Base-by-base conservation (phyloP, 2,888 invertebrate species). In the Eretmocerus hayati region DNA sequence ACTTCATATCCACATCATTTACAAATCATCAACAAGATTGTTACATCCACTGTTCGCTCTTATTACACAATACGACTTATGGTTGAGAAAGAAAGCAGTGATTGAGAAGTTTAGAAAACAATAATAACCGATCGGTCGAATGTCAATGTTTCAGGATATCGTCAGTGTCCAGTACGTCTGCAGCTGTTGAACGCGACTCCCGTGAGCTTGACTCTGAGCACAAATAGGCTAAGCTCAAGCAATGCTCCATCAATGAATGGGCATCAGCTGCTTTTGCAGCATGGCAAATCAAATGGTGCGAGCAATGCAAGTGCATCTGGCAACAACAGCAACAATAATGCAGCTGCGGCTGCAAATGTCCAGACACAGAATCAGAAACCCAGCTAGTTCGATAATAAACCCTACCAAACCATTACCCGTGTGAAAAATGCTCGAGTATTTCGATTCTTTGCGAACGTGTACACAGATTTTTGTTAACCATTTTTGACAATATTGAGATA, bases 131-230 rank as follows among this genome's bases (percentile, higher is more conserved):
- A n/a, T n/a, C n/a, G n/a, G n/a, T n/a, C n/a, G n/a, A n/a, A n/a
- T n/a, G n/a, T n/a, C n/a, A n/a, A n/a, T n/a, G n/a, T 42, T 42
- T 20, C 41, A 69, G 70, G 66, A 19, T 69, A 63, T 49, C 62
- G 71, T 44, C 66, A 73, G 50, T 76, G 76, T 56, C 76, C 75
- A 1, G 73, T 75, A 11, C 66, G 76, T 20, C 63, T 75, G 33
- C 74, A 74, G 56, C 67, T 76, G 32, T 58, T 71, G 44, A 74
- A 74, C 54, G 72, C 75, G 1, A 69, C 70, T 5, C 73, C 74
- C 5, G 65, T 74, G n/a, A 72, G 68, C 46, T 63, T 74, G 35
- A 71, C 71, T 8, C 55, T 74, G 35, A 69, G 71, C 47, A 64
- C 69, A 39, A 58, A 46, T 43, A 56, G 58, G 11, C 26, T 52